A percentile compares a stretch with the other conserved stretches of the same genome.
Evolutionary conservation across 1,140 invertebrate species (phyloP).

Genomic region (Trypoxylus dichotomus): DNA sequence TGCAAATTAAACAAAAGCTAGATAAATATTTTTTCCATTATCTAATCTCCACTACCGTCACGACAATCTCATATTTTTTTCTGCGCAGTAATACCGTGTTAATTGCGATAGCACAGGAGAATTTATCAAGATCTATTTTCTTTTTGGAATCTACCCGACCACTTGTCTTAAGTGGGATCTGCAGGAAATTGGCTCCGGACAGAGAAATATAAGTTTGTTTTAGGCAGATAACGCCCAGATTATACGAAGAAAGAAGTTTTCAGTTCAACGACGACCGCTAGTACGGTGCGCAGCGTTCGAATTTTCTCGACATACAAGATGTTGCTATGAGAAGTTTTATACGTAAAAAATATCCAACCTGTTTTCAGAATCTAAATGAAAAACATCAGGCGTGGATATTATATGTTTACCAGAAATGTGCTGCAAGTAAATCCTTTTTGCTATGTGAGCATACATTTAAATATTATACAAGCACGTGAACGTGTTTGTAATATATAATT

Average conservation of each 20-base stretch:
- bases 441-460: not conserved
- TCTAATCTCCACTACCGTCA: not conserved
- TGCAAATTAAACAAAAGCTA: not conserved
- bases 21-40: not conserved
- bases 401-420: conserved; percentile 3
- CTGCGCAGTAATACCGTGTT: conserved; percentile 37
- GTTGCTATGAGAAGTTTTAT: conserved; percentile 27
- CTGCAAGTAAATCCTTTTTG: not conserved
- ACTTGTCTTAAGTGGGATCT: conserved; percentile 44
- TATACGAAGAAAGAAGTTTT: conserved; percentile 32
- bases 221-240: conserved; percentile 41
- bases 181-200: conserved; percentile 47
- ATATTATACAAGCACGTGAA: conserved; percentile 3
- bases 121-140: conserved; percentile 42
- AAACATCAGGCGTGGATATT: conserved; percentile 18
- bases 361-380: conserved; percentile 28
- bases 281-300: not conserved
- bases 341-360: conserved; percentile 28
- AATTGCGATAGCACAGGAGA: conserved; percentile 41
- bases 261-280: not conserved
- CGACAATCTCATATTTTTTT: conserved; percentile 1
- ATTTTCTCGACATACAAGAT: conserved; percentile 15
- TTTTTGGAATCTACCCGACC: conserved; percentile 34
- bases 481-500: not conserved
- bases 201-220: conserved; percentile 49